A percentile compares a stretch with the other conserved stretches of the same genome.
phyloP scores from a whole-genome alignment of 2,797 vertebrate genomes.

The Perodicticus potto region DNA sequence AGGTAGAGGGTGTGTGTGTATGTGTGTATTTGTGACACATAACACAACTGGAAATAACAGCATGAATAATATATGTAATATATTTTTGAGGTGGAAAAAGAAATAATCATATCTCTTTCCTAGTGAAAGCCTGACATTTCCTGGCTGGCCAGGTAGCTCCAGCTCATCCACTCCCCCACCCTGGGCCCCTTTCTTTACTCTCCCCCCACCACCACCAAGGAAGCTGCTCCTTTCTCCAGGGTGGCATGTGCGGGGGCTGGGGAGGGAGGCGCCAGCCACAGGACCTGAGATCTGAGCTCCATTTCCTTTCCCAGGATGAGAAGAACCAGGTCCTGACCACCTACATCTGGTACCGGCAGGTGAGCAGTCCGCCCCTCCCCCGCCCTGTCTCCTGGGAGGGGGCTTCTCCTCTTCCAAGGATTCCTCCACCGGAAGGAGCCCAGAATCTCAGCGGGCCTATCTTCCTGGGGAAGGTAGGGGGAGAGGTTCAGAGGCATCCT shows the following conservation, averaged over 20 bases:
- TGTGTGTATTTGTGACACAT: too few species aligned
- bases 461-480: not conserved
- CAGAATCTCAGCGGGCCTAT: not conserved
- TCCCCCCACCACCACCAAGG: not conserved
- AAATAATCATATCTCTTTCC: not conserved
- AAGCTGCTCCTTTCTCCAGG: not conserved
- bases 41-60: not conserved
- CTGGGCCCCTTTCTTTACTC: not conserved
- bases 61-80: not conserved
- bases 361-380: constrained; percentile 73
- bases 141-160: not conserved
- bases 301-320: constrained; percentile 92
- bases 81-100: not conserved
- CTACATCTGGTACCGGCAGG: constrained; percentile 99
- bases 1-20: not conserved
- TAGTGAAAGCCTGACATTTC: not conserved
- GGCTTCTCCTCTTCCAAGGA: accelerated
- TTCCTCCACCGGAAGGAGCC: not conserved
- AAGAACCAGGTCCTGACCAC: constrained; percentile 99
- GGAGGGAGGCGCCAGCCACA: not conserved
- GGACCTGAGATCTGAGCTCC: not conserved
- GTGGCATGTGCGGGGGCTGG: too few species aligned
- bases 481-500: not conserved
- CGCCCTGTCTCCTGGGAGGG: accelerated
- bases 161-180: not conserved